Base-by-base conservation (phyloP, 2,797 vertebrate genomes). In the Pyrocephalus nanus region DNA sequence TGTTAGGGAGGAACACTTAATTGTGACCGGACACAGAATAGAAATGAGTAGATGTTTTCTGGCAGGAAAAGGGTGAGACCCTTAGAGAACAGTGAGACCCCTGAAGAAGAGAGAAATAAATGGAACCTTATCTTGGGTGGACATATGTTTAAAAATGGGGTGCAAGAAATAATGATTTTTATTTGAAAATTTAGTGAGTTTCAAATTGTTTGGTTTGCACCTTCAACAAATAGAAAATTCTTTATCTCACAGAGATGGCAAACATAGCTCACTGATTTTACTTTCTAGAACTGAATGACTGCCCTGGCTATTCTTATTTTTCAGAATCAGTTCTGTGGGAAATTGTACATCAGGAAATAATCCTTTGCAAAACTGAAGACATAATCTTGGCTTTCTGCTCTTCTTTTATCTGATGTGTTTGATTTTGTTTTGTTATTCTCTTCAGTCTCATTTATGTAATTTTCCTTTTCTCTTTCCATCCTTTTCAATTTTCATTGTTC, bases 341-440 rank as follows among this genome's bases (percentile, higher is more conserved):
- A 95, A 36, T 16, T 50, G n/a, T 51, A 54, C 57, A 58, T 80
- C 48, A 92, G 67, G 75, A 93, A 91, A 92, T 36, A 88, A 83
- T 83, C 30, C 4, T 85, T 65, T 86, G 29, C 47, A 85, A 72
- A 86, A 40, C 36, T 67, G 38, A 89, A 83, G 79, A 88, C 72
- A 67, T 61, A 91, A 91, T 73, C 51, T 93, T 96, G 95, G 50
- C 61, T 29, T 90, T n/a, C 40, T 75, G 11, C 18, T 80, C n/a
- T 70, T 82, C 25, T 75, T 86, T 81, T 48, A 67, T 70, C 67
- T 90, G 53, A 73, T 69, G 13, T 54, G 22, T 75, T 94, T 81
- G 55, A 51, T 58, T 90, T 84, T 87, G n/a, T 74, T 88, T 93
- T 89, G 72, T 77, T 76, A 79, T 79, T 91, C 47, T 82, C 22